Evolutionary conservation across 2,113 vertebrate genomes (phyloP).

Genomic region (Ploceus nigricollis): DNA sequence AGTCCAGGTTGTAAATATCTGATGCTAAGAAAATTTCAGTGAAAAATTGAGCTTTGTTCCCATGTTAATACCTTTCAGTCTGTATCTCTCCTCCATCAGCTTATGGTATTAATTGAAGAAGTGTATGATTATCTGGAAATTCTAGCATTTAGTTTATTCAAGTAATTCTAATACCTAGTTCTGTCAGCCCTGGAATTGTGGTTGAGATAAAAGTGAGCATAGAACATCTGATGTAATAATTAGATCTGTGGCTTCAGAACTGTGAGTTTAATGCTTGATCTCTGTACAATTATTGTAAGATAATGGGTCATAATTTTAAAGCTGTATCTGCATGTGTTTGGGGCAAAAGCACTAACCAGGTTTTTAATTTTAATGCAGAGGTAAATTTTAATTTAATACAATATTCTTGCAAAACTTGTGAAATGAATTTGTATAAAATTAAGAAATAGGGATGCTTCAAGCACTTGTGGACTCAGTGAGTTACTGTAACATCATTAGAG

Average conservation of each 20-base stretch:
- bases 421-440: neutral
- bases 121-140: neutral
- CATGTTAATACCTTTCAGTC: neutral
- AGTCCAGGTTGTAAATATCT: neutral
- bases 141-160: neutral
- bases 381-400: neutral
- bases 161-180: neutral
- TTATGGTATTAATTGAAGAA: neutral
- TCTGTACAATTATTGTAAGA: neutral
- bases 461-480: neutral
- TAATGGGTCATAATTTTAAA: neutral
- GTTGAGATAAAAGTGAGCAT: neutral
- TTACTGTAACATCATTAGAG: neutral
- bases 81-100: neutral
- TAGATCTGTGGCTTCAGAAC: neutral
- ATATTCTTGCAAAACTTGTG: neutral
- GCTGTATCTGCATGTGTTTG: neutral
- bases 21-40: neutral
- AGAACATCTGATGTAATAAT: neutral
- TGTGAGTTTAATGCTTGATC: neutral
- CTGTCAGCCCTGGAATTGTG: neutral
- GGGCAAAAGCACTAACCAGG: neutral
- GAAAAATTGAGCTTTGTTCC: neutral
- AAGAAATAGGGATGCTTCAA: neutral
- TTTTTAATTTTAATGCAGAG: neutral